Percentiles rank a stretch among this genome's conserved stretches.
phyloP scores from a whole-genome alignment of 2,113 vertebrate species.

The Leptobrachium ailaonicum region DNA sequence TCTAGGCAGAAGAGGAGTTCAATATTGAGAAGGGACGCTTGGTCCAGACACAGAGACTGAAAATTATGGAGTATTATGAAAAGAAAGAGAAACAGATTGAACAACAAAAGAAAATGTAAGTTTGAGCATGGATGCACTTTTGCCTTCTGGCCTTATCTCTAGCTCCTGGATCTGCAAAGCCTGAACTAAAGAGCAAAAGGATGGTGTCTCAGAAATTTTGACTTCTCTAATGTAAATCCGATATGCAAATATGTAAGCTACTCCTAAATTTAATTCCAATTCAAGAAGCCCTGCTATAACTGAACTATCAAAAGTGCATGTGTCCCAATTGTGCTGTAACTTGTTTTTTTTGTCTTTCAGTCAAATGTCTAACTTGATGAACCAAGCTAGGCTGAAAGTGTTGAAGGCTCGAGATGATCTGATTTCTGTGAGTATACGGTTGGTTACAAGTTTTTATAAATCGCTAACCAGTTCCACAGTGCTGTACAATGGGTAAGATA shows the following conservation, averaged over 20 bases:
- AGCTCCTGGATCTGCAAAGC: too few relatives aligned
- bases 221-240: too few relatives aligned
- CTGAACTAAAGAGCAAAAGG: too few relatives aligned
- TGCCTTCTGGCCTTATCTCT: not conserved
- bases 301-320: too few relatives aligned
- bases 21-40: conserved; percentile 98
- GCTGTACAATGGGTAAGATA: too few relatives aligned
- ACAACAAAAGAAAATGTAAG: conserved; percentile 98
- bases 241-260: too few relatives aligned
- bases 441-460: too few relatives aligned
- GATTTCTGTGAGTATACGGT: conserved; percentile 80
- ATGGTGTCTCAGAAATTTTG: too few relatives aligned
- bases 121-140: conserved; percentile 1
- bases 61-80: conserved; percentile 99
- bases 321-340: not conserved
- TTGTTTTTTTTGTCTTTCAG: conserved; percentile 59
- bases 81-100: conserved; percentile 99
- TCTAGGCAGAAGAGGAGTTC: conserved; percentile 97
- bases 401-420: conserved; percentile 95
- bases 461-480: too few relatives aligned
- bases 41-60: conserved; percentile 95
- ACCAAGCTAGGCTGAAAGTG: conserved; percentile 95
- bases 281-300: too few relatives aligned
- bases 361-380: conserved; percentile 98
- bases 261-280: too few relatives aligned